Evolutionary conservation across 2,888 invertebrate species (phyloP).

Genomic region (Callyntrura guangdongensis): DNA sequence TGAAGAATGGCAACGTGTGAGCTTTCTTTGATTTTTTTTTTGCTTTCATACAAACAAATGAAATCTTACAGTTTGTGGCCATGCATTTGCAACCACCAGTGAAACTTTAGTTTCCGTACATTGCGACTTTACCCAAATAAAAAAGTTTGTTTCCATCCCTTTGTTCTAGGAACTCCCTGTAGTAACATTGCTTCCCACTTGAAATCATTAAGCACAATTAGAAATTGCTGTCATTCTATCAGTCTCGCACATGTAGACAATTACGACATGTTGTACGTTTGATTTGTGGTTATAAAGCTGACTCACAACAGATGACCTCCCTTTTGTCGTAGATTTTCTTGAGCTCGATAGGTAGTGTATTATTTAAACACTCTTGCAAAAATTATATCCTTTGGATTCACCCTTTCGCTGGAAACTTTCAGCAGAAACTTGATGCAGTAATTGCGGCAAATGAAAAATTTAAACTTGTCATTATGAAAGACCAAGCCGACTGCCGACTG

Average conservation of each 20-base stretch:
- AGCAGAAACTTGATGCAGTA: background rate
- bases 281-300: background rate
- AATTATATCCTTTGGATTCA: background rate
- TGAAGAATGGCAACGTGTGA: conserved; percentile 45
- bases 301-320: background rate
- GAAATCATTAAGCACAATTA: background rate
- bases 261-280: background rate
- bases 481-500: background rate
- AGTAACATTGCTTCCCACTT: background rate
- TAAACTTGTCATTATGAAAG: conserved; percentile 41
- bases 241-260: background rate
- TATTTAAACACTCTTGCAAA: background rate
- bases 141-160: no score
- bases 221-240: background rate
- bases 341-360: no score
- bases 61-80: no score
- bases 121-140: no score
- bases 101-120: no score
- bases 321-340: no score
- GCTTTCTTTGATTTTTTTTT: background rate
- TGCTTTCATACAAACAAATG: background rate
- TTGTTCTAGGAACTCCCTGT: no score
- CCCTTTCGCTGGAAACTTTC: background rate
- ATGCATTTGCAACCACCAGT: no score
- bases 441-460: conserved; percentile 21